A percentile compares a stretch with the other conserved stretches of the same genome.
These are phyloP conservation scores for Amphipoea lucens DNA, from an alignment of 2,888 invertebrate species.

Conservation along the genomic window DNA sequence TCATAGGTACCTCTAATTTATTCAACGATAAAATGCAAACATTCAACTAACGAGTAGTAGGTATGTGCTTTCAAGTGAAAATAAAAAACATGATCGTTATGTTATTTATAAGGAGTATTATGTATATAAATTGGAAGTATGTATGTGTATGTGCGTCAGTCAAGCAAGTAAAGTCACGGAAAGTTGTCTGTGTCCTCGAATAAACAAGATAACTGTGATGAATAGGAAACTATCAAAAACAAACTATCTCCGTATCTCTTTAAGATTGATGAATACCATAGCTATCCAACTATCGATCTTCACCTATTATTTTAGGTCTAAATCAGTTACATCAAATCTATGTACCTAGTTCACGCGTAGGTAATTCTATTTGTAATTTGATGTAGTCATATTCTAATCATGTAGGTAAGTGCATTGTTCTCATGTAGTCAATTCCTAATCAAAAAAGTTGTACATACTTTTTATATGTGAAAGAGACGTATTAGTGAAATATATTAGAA, in stretches of 20 bases:
- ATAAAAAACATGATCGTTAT: background rate
- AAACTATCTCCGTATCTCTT: background rate
- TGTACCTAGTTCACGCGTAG: background rate
- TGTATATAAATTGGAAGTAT: background rate
- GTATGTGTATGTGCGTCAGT: background rate
- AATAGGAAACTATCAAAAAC: background rate
- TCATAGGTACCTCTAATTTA: constrained; percentile 8
- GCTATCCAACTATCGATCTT: background rate
- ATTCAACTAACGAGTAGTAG: background rate
- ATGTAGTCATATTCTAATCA: constrained; percentile 6
- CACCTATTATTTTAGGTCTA: constrained; percentile 10
- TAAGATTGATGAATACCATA: constrained; percentile 9
- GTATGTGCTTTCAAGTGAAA: background rate
- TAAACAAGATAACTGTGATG: constrained; percentile 7
- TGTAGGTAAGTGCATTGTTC: constrained; percentile 19
- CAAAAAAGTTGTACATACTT: constrained; percentile 67
- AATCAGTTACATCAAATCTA: constrained; percentile 4
- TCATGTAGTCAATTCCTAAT: constrained; percentile 40
- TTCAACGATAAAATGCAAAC: constrained; percentile 7
- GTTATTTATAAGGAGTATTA: background rate
- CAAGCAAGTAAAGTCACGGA: background rate
- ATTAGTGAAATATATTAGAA: constrained; percentile 81
- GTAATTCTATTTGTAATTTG: constrained; percentile 1
- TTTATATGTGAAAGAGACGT: constrained; percentile 75
- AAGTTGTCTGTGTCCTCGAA: background rate